Percentiles rank a stretch among this genome's conserved stretches.
These are phyloP conservation scores for Drosophila maculinotata DNA, from an alignment of 2,888 invertebrate species.

Conservation along the genomic window DNA sequence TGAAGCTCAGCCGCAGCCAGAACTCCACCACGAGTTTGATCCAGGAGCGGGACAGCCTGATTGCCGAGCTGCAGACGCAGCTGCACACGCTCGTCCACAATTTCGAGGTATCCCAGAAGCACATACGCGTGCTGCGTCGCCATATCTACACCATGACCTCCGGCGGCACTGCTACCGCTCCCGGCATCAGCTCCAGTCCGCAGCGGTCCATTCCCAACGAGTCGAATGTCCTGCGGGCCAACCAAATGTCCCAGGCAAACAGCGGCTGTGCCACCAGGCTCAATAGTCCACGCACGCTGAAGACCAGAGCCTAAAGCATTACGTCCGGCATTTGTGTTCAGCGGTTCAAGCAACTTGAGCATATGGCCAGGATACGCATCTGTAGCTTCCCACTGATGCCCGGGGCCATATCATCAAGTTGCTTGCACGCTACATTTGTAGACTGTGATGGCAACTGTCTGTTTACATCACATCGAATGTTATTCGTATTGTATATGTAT, in stretches of 20 bases:
- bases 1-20: slow-evolving; percentile 83
- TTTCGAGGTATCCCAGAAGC: slow-evolving; percentile 84
- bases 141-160: slow-evolving; percentile 82
- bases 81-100: slow-evolving; percentile 82
- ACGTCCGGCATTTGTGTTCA: neutral
- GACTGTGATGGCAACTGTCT: neutral
- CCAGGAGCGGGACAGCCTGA: slow-evolving; percentile 83
- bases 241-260: slow-evolving; percentile 8
- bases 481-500: slow-evolving; percentile 7
- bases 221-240: slow-evolving; percentile 12
- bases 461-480: neutral
- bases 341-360: slow-evolving; percentile 56
- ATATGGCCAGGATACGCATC: slow-evolving; percentile 32
- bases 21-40: slow-evolving; percentile 81
- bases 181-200: neutral
- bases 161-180: slow-evolving; percentile 3
- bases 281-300: slow-evolving; percentile 46
- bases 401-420: slow-evolving; percentile 61
- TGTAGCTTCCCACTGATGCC: slow-evolving; percentile 1
- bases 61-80: slow-evolving; percentile 83
- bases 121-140: slow-evolving; percentile 82
- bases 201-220: no score
- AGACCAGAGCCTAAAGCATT: slow-evolving; percentile 23
- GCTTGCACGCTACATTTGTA: slow-evolving; percentile 38
- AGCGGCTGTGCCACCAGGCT: slow-evolving; percentile 36